Percentiles rank a stretch among this genome's conserved stretches.
phyloP scores from a whole-genome alignment of 2,888 invertebrate species.

The Drosophila peninsularis region DNA sequence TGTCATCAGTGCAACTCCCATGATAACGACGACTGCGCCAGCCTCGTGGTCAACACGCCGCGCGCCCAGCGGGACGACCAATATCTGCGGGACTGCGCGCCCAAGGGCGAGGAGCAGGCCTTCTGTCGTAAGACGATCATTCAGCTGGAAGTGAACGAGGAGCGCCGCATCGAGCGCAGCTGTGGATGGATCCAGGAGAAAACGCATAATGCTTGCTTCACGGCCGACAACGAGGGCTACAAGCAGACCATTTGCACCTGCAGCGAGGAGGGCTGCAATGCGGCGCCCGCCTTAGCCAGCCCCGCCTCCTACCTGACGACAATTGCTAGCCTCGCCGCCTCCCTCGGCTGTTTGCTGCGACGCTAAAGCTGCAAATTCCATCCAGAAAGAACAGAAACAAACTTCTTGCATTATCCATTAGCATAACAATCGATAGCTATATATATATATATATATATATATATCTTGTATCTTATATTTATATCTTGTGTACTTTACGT shows the following conservation, averaged over 20 bases:
- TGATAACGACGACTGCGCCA: constrained; percentile 88
- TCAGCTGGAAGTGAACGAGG: constrained; percentile 86
- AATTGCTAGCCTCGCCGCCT: constrained; percentile 30
- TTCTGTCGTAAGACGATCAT: constrained; percentile 90
- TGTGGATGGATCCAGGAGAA: constrained; percentile 87
- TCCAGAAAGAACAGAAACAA: constrained; percentile 6
- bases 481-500: constrained; percentile 20
- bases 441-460: too few relatives aligned
- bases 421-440: constrained; percentile 7
- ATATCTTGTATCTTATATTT: too few relatives aligned
- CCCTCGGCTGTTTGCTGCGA: constrained; percentile 51
- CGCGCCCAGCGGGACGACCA: constrained; percentile 84
- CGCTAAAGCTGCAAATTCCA: constrained; percentile 22
- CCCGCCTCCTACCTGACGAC: constrained; percentile 34
- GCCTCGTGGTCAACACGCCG: constrained; percentile 86
- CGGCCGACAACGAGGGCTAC: constrained; percentile 88
- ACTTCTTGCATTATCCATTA: constrained; percentile 35
- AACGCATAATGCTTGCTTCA: constrained; percentile 85
- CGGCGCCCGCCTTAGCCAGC: constrained; percentile 55
- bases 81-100: constrained; percentile 85
- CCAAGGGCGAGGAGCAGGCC: constrained; percentile 81
- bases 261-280: constrained; percentile 87
- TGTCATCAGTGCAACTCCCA: constrained; percentile 92
- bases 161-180: constrained; percentile 85
- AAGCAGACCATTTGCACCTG: constrained; percentile 88